Percentiles rank a stretch among this genome's conserved stretches.
phyloP scores from a whole-genome alignment of 2,797 vertebrate species.

The Pogoniulus pusillus region DNA sequence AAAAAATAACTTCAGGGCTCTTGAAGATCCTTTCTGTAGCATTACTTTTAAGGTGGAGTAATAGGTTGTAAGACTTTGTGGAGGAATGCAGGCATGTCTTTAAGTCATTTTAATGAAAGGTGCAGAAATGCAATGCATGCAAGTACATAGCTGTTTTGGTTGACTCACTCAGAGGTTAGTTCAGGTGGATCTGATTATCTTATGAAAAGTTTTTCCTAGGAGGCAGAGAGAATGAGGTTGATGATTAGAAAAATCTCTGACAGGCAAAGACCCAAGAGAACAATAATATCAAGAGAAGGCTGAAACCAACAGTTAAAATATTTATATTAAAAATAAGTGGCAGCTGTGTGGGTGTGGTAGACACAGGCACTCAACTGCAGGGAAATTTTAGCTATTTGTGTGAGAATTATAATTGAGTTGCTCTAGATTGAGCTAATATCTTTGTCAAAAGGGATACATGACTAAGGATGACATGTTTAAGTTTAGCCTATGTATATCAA shows the following conservation, averaged over 20 bases:
- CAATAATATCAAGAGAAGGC: background rate
- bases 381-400: background rate
- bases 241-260: background rate
- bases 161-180: conserved; percentile 1
- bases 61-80: background rate
- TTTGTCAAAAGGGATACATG: background rate
- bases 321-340: background rate
- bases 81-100: background rate
- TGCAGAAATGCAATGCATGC: background rate
- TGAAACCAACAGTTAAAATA: background rate
- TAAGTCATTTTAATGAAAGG: background rate
- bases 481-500: background rate
- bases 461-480: background rate
- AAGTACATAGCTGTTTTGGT: background rate
- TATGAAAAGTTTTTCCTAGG: background rate
- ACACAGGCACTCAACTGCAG: background rate
- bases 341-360: background rate
- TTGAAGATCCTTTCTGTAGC: background rate
- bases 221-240: background rate
- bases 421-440: background rate
- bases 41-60: background rate
- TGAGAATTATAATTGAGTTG: background rate
- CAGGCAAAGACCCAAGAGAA: background rate
- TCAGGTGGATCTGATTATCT: conserved; percentile 20
- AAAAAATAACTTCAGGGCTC: background rate